These are phyloP conservation scores for Spilogale gracilis DNA, from an alignment of 2,113 vertebrate genomes.

Conservation along the genomic window DNA sequence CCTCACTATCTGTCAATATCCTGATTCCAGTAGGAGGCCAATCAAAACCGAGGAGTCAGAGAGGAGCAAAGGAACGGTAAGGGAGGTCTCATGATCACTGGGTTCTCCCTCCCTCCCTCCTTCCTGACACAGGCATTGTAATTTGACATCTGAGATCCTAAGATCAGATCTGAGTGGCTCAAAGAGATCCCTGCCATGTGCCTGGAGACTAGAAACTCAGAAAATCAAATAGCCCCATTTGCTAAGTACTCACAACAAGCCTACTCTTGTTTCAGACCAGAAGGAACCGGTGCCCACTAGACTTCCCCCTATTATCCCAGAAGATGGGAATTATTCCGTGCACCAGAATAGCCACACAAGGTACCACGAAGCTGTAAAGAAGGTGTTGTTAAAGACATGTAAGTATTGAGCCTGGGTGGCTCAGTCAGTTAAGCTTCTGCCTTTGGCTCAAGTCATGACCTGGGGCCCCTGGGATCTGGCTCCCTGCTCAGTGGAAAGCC, in stretches of 20 bases:
- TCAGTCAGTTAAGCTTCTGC: not conserved
- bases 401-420: slow-evolving; percentile 16
- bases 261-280: slow-evolving; percentile 73
- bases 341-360: slow-evolving; percentile 84
- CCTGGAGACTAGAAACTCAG: not conserved
- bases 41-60: not conserved
- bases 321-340: slow-evolving; percentile 69
- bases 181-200: not conserved
- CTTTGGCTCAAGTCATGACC: not conserved
- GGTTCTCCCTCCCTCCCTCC: not conserved
- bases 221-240: not conserved
- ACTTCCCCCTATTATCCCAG: slow-evolving; percentile 76
- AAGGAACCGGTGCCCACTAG: slow-evolving; percentile 65
- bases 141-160: not conserved
- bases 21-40: not conserved
- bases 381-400: slow-evolving; percentile 81
- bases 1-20: not conserved
- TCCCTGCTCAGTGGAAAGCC: too few relatives aligned
- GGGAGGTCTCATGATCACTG: not conserved
- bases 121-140: not conserved
- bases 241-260: not conserved
- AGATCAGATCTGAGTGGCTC: not conserved
- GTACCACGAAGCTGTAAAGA: slow-evolving; percentile 83
- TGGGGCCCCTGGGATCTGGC: too few relatives aligned
- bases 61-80: not conserved